Percentiles rank a stretch among this genome's conserved stretches.
Evolutionary conservation across 2,113 vertebrate species (phyloP).

Genomic region (Dendropsophus ebraccatus): DNA sequence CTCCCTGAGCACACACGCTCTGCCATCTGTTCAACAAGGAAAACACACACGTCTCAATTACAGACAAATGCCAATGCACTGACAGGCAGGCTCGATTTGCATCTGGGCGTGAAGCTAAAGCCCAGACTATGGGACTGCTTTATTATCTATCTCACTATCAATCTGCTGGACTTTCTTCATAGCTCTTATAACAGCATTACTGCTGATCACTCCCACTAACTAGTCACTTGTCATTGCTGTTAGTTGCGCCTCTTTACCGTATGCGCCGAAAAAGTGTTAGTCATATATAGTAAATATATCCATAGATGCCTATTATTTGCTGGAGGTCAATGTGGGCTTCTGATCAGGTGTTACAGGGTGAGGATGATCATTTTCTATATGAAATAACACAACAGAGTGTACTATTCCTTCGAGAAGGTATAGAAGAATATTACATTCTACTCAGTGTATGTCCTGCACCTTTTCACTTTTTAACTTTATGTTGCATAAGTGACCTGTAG

Average conservation of each 20-base stretch:
- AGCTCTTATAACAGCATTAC: not conserved
- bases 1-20: constrained; percentile 92
- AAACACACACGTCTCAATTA: constrained; percentile 98
- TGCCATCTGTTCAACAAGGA: constrained; percentile 94
- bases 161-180: not conserved
- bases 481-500: not conserved
- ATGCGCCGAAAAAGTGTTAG: too few species aligned
- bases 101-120: constrained; percentile 26
- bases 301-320: too few species aligned
- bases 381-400: too few species aligned
- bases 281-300: too few species aligned
- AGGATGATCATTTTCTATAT: too few species aligned
- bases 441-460: not conserved
- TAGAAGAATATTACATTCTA: too few species aligned
- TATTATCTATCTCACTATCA: not conserved
- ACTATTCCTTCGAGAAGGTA: too few species aligned
- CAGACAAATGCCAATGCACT: constrained; percentile 91
- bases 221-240: not conserved
- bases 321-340: too few species aligned
- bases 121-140: constrained; percentile 11
- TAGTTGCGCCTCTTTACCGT: too few species aligned
- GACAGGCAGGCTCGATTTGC: constrained; percentile 70
- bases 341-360: too few species aligned
- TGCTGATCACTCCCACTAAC: not conserved
- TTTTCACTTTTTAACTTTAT: not conserved